These are phyloP conservation scores for Capra hircus DNA, from an alignment of 2,113 vertebrate species.

Conservation along the genomic window DNA sequence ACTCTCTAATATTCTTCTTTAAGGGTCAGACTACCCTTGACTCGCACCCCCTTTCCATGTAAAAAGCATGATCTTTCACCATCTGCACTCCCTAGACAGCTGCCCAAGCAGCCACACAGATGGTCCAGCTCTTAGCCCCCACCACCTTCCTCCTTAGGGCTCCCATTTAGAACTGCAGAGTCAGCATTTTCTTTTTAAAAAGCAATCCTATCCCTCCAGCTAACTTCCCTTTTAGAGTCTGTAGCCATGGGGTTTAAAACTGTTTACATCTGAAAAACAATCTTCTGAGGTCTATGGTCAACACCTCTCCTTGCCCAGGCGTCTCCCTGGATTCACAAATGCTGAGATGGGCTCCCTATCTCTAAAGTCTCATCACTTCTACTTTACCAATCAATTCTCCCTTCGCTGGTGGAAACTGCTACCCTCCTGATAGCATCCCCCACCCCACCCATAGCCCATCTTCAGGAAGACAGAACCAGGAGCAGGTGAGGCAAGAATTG, in stretches of 20 bases:
- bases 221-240: constrained; percentile 14
- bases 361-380: background rate
- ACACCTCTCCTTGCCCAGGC: background rate
- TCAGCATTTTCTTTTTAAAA: constrained; percentile 19
- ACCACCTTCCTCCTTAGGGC: background rate
- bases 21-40: background rate
- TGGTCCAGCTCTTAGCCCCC: background rate
- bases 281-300: background rate
- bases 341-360: background rate
- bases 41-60: background rate
- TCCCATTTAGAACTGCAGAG: background rate
- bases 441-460: background rate
- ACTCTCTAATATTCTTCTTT: background rate
- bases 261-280: background rate
- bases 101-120: background rate
- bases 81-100: background rate
- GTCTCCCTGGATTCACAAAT: background rate
- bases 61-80: background rate
- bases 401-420: background rate
- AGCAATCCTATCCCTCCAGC: background rate
- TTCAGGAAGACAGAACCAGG: background rate
- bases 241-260: background rate
- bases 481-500: background rate
- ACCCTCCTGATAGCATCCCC: background rate
- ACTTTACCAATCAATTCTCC: background rate